A percentile compares a stretch with the other conserved stretches of the same genome.
Conservation (phyloP, 2,888 invertebrate genomes). For the Steromphala cineraria region DNA sequence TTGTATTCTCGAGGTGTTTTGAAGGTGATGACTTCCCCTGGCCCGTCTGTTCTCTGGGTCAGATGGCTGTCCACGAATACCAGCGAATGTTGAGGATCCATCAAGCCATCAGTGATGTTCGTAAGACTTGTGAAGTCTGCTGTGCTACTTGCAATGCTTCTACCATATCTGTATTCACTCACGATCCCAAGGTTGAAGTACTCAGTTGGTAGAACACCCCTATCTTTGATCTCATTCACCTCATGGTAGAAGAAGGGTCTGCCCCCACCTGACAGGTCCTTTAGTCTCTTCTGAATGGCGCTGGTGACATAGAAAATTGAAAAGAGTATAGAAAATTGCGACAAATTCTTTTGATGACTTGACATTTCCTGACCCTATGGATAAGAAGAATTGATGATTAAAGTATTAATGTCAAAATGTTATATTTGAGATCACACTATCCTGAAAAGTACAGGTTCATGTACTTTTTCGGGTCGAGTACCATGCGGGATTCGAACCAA, state of each 20-base stretch:
- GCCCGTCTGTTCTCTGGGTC: conserved; percentile 83
- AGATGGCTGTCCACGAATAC: conserved; percentile 94
- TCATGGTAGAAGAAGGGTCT: conserved; percentile 67
- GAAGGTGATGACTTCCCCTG: conserved; percentile 55
- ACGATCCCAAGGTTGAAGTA: not conserved
- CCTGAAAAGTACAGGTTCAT: too few relatives aligned
- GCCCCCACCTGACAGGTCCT: conserved; percentile 61
- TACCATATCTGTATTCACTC: conserved; percentile 82
- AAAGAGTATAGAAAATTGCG: too few relatives aligned
- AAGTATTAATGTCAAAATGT: too few relatives aligned
- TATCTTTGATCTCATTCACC: conserved; percentile 68
- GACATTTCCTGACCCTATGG: too few relatives aligned
- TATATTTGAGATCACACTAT: too few relatives aligned
- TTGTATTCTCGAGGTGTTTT: conserved; percentile 65
- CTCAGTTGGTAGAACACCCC: conserved; percentile 60
- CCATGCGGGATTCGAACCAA: too few relatives aligned
- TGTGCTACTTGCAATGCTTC: conserved; percentile 56
- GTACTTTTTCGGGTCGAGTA: too few relatives aligned
- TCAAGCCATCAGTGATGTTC: conserved; percentile 64
- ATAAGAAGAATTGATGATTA: too few relatives aligned
- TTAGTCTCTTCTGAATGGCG: conserved; percentile 45
- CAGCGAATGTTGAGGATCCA: conserved; percentile 77
- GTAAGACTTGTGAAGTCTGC: conserved; percentile 52
- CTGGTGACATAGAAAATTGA: not conserved
- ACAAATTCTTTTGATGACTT: too few relatives aligned